phyloP scores from a whole-genome alignment of 2,888 invertebrate species.

The Pardosa pseudoannulata region DNA sequence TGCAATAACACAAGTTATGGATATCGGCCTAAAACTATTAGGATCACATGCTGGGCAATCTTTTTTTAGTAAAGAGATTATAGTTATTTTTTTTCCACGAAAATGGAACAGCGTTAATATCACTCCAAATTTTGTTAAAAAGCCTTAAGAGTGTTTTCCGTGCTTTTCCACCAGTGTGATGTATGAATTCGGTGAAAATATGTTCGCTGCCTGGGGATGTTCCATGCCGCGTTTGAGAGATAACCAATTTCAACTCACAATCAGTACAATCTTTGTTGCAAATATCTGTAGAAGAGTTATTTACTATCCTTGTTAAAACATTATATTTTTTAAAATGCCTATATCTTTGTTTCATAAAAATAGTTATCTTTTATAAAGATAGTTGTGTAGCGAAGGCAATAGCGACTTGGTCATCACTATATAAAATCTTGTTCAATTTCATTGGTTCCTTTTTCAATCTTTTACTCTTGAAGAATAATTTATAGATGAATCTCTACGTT shows the following conservation, averaged over 20 bases:
- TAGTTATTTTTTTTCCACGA: slow-evolving; percentile 13
- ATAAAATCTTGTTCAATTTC: too few species aligned
- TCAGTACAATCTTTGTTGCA: slow-evolving; percentile 18
- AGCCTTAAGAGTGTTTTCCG: slow-evolving; percentile 10
- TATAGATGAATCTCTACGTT: slow-evolving; percentile 13
- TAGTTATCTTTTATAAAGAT: slow-evolving; percentile 15
- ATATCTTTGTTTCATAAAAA: slow-evolving; percentile 13
- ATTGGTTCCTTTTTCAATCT: not conserved
- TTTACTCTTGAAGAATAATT: too few species aligned
- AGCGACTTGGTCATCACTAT: too few species aligned
- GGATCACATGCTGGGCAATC: not conserved
- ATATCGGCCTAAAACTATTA: slow-evolving; percentile 11
- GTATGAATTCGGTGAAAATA: slow-evolving; percentile 21
- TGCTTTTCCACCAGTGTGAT: slow-evolving; percentile 15
- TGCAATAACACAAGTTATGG: slow-evolving; percentile 16
- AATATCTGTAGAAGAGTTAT: not conserved
- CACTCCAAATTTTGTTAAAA: slow-evolving; percentile 44
- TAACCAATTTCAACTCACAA: slow-evolving; percentile 7
- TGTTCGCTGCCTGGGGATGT: not conserved
- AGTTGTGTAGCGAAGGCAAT: too few species aligned
- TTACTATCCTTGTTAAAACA: too few species aligned
- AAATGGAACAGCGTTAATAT: slow-evolving; percentile 2
- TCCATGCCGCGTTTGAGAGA: not conserved
- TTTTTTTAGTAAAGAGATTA: slow-evolving; percentile 19
- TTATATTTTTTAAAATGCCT: not conserved